Evolutionary conservation across 2,113 vertebrate species (phyloP).

Genomic region (Phoxinus phoxinus): DNA sequence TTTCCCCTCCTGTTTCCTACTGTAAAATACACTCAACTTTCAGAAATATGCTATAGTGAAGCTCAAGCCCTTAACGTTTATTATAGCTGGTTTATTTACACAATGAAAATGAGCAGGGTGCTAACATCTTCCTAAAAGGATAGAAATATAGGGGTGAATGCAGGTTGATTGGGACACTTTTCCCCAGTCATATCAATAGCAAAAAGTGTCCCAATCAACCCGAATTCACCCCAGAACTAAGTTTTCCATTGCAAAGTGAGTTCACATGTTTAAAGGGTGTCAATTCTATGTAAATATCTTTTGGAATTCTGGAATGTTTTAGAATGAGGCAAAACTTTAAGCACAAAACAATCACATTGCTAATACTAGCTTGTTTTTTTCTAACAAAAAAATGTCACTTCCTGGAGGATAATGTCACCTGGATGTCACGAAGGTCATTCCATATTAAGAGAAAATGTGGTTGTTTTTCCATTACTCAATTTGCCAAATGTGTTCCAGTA

Average conservation of each 20-base stretch:
- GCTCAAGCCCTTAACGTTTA: not conserved
- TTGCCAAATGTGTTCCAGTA: not conserved
- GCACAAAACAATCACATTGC: not conserved
- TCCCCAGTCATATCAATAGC: no score
- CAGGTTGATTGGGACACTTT: no score
- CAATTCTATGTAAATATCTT: not conserved
- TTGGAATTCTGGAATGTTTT: not conserved
- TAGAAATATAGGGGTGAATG: not conserved
- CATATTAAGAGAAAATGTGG: not conserved
- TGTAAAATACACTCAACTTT: not conserved
- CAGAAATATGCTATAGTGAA: not conserved
- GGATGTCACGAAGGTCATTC: not conserved
- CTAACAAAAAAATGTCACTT: not conserved
- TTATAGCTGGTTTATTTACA: not conserved
- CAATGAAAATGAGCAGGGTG: not conserved
- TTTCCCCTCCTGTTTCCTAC: not conserved
- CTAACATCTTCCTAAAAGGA: not conserved
- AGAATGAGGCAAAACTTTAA: not conserved
- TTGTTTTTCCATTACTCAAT: not conserved
- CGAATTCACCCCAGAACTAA: no score
- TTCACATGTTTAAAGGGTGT: not conserved
- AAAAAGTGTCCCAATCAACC: no score
- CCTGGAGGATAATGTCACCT: not conserved
- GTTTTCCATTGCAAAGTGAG: no score
- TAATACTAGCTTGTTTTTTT: not conserved